A percentile compares a stretch with the other conserved stretches of the same genome.
Evolutionary conservation across 2,113 vertebrate species (phyloP).

Genomic region (Rhinolophus ferrumequinum): DNA sequence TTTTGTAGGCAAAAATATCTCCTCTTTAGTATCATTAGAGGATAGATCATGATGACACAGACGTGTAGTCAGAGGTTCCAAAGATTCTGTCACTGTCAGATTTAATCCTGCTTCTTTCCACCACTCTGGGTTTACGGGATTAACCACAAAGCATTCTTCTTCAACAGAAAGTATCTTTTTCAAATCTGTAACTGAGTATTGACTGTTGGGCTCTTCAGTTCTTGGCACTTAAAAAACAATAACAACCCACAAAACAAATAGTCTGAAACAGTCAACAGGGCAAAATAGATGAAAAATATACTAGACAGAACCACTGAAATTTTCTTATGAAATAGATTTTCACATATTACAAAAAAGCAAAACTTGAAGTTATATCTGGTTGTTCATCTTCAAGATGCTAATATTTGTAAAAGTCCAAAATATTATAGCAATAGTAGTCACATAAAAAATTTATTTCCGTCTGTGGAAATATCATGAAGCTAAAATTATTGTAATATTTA

Average conservation of each 20-base stretch:
- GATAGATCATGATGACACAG: not conserved
- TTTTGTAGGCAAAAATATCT: constrained; percentile 73
- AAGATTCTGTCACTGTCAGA: not conserved
- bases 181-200: constrained; percentile 72
- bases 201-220: not conserved
- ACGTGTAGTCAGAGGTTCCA: constrained; percentile 69
- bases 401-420: constrained; percentile 35
- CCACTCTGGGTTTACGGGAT: constrained; percentile 57
- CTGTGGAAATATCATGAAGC: constrained; percentile 37
- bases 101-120: constrained; percentile 75
- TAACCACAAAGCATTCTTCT: constrained; percentile 60
- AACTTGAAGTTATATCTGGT: not conserved
- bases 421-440: constrained; percentile 42
- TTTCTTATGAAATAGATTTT: constrained; percentile 51
- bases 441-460: constrained; percentile 5
- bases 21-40: constrained; percentile 62
- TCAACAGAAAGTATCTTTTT: constrained; percentile 65
- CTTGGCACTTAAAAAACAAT: constrained; percentile 75
- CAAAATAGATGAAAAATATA: constrained; percentile 55
- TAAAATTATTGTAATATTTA: constrained; percentile 34
- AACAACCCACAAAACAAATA: constrained; percentile 51
- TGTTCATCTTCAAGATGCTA: constrained; percentile 53
- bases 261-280: constrained; percentile 44
- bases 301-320: not conserved
- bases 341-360: not conserved